A percentile compares a stretch with the other conserved stretches of the same genome.
These are phyloP conservation scores for Delphinus delphis DNA, from an alignment of 2,113 vertebrate species.

Conservation along the genomic window DNA sequence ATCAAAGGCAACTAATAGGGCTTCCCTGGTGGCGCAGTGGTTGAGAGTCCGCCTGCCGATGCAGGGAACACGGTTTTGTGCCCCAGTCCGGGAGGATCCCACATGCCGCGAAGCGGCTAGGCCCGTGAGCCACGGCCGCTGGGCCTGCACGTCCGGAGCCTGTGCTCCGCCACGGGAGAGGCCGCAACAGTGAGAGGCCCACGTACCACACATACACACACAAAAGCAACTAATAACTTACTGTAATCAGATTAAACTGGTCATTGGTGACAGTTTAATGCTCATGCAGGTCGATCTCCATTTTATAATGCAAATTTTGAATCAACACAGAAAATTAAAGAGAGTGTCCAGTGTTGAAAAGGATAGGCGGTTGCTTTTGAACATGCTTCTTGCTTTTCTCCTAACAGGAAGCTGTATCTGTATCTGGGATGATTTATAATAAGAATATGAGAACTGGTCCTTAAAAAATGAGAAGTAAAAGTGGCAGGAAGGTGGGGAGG, in stretches of 20 bases:
- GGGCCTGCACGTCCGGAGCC: too few species aligned
- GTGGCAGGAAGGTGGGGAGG: neutral
- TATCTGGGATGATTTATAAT: neutral
- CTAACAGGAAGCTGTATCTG: neutral
- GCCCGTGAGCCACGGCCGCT: too few species aligned
- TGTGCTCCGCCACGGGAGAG: too few species aligned
- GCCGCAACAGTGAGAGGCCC: too few species aligned
- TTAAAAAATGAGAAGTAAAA: constrained; percentile 49
- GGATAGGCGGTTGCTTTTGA: neutral
- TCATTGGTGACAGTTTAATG: neutral
- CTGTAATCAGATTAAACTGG: neutral
- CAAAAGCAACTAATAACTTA: neutral
- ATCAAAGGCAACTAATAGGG: neutral
- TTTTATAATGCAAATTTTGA: neutral
- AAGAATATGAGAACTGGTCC: constrained; percentile 1
- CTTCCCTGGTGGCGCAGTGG: too few species aligned
- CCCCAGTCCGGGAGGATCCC: too few species aligned
- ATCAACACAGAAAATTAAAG: neutral
- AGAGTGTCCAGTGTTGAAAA: neutral
- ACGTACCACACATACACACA: too few species aligned
- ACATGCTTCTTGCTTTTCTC: neutral
- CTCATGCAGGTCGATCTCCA: neutral
- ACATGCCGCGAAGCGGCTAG: too few species aligned
- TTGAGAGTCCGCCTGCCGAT: too few species aligned
- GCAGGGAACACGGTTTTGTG: too few species aligned